phyloP scores from a whole-genome alignment of 2,888 invertebrate genomes.

The Scrobipalpa atriplicella region DNA sequence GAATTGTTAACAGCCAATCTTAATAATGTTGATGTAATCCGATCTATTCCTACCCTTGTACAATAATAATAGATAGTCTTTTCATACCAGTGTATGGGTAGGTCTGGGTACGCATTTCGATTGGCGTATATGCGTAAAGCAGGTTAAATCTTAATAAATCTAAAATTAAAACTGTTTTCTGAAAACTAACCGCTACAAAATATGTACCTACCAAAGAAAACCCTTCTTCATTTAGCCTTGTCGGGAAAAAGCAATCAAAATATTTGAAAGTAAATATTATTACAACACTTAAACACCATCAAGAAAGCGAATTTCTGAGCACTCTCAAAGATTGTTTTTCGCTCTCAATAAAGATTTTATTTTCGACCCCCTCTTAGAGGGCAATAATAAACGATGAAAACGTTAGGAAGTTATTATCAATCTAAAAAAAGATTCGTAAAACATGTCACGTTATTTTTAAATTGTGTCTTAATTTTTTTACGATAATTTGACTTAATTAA shows the following conservation, averaged over 20 bases:
- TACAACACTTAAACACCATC: neutral
- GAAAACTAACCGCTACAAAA: too few relatives aligned
- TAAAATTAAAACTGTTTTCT: too few relatives aligned
- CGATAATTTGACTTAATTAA: conserved; percentile 22
- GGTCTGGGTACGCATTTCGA: too few relatives aligned
- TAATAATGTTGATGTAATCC: conserved; percentile 14
- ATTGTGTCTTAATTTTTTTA: conserved; percentile 37
- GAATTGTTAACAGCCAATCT: conserved; percentile 13
- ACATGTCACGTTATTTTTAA: conserved; percentile 33
- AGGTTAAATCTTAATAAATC: too few relatives aligned
- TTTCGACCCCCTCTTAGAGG: conserved; percentile 25
- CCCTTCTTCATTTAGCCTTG: neutral
- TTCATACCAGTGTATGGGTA: neutral
- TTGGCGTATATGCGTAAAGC: neutral
- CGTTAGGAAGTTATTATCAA: conserved; percentile 30
- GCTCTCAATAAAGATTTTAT: conserved; percentile 27
- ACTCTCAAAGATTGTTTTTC: conserved; percentile 28
- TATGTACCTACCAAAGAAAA: too few relatives aligned
- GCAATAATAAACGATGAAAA: conserved; percentile 25
- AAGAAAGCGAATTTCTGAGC: neutral
- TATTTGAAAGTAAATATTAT: too few relatives aligned
- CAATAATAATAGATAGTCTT: neutral
- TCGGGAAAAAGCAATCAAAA: too few relatives aligned
- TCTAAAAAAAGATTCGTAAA: conserved; percentile 35
- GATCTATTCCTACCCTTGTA: neutral